Conservation (phyloP, 2,888 invertebrate genomes). For the Cheilosia urbana region DNA sequence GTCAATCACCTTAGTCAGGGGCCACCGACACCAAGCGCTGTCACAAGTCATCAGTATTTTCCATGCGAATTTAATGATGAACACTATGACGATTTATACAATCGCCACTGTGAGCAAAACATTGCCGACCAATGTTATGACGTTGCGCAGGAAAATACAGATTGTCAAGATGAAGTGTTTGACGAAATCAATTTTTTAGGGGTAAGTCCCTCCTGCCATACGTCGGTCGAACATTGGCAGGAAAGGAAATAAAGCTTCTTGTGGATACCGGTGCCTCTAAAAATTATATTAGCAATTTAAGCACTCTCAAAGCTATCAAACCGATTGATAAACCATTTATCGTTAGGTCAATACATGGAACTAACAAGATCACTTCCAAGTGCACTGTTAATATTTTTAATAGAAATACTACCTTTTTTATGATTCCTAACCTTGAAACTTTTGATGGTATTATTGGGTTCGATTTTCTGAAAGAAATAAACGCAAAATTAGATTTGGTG, state of each 20-base stretch:
- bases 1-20: neutral
- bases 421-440: conserved; percentile 50
- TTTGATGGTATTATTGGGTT: conserved; percentile 70
- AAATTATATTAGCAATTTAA: conserved; percentile 59
- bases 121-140: neutral
- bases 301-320: conserved; percentile 43
- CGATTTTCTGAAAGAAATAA: conserved; percentile 53
- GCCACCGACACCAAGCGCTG: neutral
- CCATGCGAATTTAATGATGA: neutral
- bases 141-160: no score
- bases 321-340: conserved; percentile 6
- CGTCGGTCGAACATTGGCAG: conserved; percentile 28
- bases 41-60: neutral
- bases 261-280: conserved; percentile 41
- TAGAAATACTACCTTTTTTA: conserved; percentile 55
- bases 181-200: conserved; percentile 42
- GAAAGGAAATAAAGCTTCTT: conserved; percentile 44
- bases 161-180: neutral
- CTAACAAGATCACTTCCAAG: neutral
- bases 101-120: neutral
- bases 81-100: neutral
- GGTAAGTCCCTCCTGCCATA: conserved; percentile 42
- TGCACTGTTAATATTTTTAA: conserved; percentile 50
- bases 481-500: conserved; percentile 51
- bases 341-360: conserved; percentile 24